These are phyloP conservation scores for Montipora capitata DNA, from an alignment of 92 coral and sea anemone species.

Conservation along the genomic window DNA sequence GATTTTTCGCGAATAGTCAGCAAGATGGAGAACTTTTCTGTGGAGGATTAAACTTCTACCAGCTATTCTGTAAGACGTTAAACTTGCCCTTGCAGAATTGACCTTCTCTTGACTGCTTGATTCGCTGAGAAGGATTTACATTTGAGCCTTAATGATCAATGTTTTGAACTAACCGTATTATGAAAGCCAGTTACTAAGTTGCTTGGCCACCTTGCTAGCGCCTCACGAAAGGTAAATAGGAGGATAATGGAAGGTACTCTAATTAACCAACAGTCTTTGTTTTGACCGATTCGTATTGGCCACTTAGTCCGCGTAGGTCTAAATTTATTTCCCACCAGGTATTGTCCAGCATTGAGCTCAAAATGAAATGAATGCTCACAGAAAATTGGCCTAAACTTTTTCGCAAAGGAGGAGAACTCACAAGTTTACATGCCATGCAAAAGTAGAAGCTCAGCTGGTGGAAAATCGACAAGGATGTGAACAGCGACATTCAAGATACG, in stretches of 20 bases:
- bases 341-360: too few species aligned
- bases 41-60: not conserved
- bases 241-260: too few species aligned
- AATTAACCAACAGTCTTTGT: not conserved
- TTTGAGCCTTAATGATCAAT: constrained; percentile 6
- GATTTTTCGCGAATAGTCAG: not conserved
- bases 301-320: not conserved
- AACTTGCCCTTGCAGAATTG: not conserved
- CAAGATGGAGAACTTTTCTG: not conserved
- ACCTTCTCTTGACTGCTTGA: constrained; percentile 12
- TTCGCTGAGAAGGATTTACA: constrained; percentile 3
- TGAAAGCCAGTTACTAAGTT: not conserved
- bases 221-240: constrained; percentile 1
- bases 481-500: not conserved
- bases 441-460: not conserved
- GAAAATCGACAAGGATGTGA: not conserved
- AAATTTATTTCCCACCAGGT: too few species aligned
- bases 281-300: not conserved
- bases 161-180: constrained; percentile 13
- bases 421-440: too few species aligned
- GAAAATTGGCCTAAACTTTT: too few species aligned
- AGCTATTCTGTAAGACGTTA: not conserved
- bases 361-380: too few species aligned
- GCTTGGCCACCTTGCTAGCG: not conserved
- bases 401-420: too few species aligned